phyloP scores from a whole-genome alignment of 1,140 invertebrate species.

The Drosophila ambigua region DNA sequence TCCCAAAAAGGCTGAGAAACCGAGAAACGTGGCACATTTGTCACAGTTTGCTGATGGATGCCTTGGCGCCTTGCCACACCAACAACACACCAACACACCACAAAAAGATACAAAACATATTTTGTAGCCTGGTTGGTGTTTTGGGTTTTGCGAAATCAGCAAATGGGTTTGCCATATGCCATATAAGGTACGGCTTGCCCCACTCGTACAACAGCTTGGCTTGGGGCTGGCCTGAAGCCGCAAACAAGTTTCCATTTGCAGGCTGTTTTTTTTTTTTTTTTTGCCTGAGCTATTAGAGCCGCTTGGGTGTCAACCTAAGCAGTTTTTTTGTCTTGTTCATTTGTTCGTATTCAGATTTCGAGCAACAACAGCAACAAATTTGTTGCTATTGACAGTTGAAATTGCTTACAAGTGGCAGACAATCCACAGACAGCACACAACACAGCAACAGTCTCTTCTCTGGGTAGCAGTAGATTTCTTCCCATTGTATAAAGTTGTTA shows the following conservation, averaged over 20 bases:
- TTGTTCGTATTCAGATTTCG: conserved; percentile 68
- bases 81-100: too few species aligned
- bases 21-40: conserved; percentile 42
- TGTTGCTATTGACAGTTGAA: conserved; percentile 63
- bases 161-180: conserved; percentile 50
- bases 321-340: conserved; percentile 42
- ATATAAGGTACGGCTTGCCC: conserved; percentile 16
- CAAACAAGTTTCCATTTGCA: conserved; percentile 69
- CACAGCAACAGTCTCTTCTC: conserved; percentile 32
- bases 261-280: conserved; percentile 9
- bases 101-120: conserved; percentile 26
- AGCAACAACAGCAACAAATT: conserved; percentile 27
- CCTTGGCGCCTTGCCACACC: conserved; percentile 38
- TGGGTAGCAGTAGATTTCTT: conserved; percentile 22
- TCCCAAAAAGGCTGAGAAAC: conserved; percentile 20
- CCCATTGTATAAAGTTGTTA: conserved; percentile 74
- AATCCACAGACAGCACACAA: background rate
- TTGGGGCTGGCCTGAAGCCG: conserved; percentile 23
- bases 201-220: conserved; percentile 13
- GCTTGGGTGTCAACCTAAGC: conserved; percentile 73
- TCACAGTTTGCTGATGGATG: conserved; percentile 67
- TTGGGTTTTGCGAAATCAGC: conserved; percentile 60
- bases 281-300: conserved; percentile 60
- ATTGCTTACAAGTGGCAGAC: conserved; percentile 74
- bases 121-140: conserved; percentile 11